Percentiles rank a stretch among this genome's conserved stretches.
phyloP scores from a whole-genome alignment of 2,888 invertebrate species.

The Pseudanteris insignis region DNA sequence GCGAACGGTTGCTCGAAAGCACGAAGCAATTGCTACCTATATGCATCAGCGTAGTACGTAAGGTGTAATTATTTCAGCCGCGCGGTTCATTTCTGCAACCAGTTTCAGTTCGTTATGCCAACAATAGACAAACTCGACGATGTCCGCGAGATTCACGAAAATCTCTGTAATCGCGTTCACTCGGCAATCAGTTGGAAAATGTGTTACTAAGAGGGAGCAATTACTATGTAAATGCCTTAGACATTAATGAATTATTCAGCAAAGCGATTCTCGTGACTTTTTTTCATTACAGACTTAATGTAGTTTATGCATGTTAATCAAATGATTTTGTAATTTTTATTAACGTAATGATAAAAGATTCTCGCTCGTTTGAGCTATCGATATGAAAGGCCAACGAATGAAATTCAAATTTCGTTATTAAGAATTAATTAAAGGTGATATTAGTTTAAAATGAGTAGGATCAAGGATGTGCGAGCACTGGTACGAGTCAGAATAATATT shows the following conservation, averaged over 20 bases:
- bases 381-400: too few relatives aligned
- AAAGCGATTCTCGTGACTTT: conserved; percentile 5
- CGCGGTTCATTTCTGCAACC: conserved; percentile 40
- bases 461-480: too few relatives aligned
- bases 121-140: conserved; percentile 46
- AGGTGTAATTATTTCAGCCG: conserved; percentile 51
- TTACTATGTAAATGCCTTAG: conserved; percentile 34
- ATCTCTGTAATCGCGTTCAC: conserved; percentile 35
- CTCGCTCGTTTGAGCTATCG: too few relatives aligned
- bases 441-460: too few relatives aligned
- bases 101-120: conserved; percentile 47
- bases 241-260: conserved; percentile 36
- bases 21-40: conserved; percentile 44
- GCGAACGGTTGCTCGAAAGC: conserved; percentile 47
- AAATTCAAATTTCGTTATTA: too few relatives aligned
- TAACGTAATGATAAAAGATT: too few relatives aligned
- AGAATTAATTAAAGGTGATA: too few relatives aligned
- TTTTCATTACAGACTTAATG: conserved; percentile 13
- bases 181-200: conserved; percentile 37
- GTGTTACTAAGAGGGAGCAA: conserved; percentile 36
- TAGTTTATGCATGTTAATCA: conserved; percentile 3
- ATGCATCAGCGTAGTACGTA: conserved; percentile 52
- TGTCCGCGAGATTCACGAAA: conserved; percentile 36
- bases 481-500: too few relatives aligned
- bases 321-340: conserved; percentile 1